phyloP scores from a whole-genome alignment of 2,888 invertebrate genomes.

The Melieria crassipennis region DNA sequence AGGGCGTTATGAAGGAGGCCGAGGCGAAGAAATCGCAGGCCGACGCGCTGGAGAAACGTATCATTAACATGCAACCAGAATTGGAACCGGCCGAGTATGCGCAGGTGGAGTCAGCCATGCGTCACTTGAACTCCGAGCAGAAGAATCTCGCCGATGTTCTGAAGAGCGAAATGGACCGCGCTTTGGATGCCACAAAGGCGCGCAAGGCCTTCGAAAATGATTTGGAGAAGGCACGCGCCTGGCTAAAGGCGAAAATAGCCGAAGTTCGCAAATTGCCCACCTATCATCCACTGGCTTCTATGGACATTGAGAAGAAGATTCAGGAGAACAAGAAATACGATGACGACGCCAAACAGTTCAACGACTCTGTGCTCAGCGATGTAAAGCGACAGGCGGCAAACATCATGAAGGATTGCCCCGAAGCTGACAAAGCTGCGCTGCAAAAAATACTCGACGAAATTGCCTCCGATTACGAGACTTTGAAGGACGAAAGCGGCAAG shows the following conservation, averaged over 20 bases:
- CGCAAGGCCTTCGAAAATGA: constrained; percentile 81
- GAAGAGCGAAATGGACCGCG: constrained; percentile 78
- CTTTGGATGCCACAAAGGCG: constrained; percentile 76
- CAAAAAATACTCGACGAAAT: constrained; percentile 76
- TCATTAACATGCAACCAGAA: constrained; percentile 85
- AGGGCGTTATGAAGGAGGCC: constrained; percentile 82
- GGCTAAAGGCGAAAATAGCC: constrained; percentile 81
- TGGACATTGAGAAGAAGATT: constrained; percentile 85
- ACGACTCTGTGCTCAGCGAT: constrained; percentile 78
- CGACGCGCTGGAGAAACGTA: constrained; percentile 84
- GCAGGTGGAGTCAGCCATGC: constrained; percentile 78
- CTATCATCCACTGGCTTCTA: constrained; percentile 80
- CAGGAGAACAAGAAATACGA: constrained; percentile 79
- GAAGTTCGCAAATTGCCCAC: constrained; percentile 79
- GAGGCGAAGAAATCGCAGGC: constrained; percentile 85
- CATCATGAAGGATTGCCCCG: constrained; percentile 84
- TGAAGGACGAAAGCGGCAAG: constrained; percentile 78
- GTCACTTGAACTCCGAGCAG: constrained; percentile 79
- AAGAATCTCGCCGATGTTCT: constrained; percentile 77
- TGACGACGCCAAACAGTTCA: constrained; percentile 80
- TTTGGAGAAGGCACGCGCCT: constrained; percentile 80
- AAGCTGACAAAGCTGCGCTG: constrained; percentile 73
- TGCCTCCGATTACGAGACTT: constrained; percentile 75
- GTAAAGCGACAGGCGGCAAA: constrained; percentile 79
- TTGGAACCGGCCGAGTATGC: constrained; percentile 86